Evolutionary conservation across 2,888 invertebrate species (phyloP).

Genomic region (Trimorus sp.): DNA sequence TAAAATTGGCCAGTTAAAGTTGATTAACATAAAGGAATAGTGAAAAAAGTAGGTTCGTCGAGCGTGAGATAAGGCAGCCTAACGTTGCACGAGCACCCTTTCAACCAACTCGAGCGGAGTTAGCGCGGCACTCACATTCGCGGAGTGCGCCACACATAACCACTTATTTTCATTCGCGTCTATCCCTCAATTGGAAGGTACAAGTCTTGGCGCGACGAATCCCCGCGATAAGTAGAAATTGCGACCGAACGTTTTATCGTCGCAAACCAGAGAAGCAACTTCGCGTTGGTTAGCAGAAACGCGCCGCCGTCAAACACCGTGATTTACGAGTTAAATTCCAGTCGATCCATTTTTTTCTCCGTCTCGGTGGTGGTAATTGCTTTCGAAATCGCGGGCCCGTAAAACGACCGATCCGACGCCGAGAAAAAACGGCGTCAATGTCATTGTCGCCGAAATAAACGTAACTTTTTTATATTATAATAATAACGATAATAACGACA

Average conservation of each 20-base stretch:
- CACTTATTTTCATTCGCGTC: conserved; percentile 59
- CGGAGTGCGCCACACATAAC: conserved; percentile 43
- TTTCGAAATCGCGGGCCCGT: conserved; percentile 30
- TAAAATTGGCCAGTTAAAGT: not conserved
- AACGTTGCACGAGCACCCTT: conserved; percentile 51
- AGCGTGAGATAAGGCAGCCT: conserved; percentile 19
- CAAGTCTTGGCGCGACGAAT: conserved; percentile 51
- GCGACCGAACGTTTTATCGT: conserved; percentile 53
- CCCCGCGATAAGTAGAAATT: conserved; percentile 56
- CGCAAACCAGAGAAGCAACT: conserved; percentile 44
- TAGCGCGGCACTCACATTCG: conserved; percentile 45
- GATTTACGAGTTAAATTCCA: conserved; percentile 51
- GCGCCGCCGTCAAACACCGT: conserved; percentile 46
- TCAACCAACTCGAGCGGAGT: conserved; percentile 49
- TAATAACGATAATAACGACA: conserved; percentile 30
- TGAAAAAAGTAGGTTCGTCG: conserved; percentile 4
- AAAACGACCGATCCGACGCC: not conserved
- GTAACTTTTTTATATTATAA: conserved; percentile 26
- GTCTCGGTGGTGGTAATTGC: conserved; percentile 27
- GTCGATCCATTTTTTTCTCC: conserved; percentile 41
- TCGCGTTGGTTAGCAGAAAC: conserved; percentile 44
- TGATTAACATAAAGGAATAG: not conserved
- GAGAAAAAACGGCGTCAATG: conserved; percentile 11
- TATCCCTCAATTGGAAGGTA: conserved; percentile 54
- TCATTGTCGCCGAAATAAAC: conserved; percentile 34